These are phyloP conservation scores for Solea senegalensis DNA, from an alignment of 2,113 vertebrate genomes.

Conservation along the genomic window DNA sequence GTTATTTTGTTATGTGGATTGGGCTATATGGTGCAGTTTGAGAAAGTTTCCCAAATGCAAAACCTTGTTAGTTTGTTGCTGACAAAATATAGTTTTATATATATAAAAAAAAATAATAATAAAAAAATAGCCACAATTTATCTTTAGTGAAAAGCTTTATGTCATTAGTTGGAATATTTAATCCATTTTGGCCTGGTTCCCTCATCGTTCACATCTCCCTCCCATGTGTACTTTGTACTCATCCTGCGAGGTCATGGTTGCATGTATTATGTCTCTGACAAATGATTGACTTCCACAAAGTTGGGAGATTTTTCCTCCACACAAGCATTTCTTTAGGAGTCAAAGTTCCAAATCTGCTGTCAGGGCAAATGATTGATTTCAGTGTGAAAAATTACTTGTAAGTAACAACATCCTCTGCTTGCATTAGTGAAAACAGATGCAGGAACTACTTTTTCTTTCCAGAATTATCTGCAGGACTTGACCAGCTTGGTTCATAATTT, in stretches of 20 bases:
- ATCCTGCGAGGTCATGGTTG: constrained; percentile 28
- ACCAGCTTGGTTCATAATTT: constrained; percentile 85
- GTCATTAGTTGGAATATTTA: constrained; percentile 31
- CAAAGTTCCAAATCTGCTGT: constrained; percentile 79
- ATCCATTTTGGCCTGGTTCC: constrained; percentile 34
- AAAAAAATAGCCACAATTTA: neutral
- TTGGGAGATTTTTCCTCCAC: constrained; percentile 22
- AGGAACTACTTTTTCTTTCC: constrained; percentile 76
- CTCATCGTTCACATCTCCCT: constrained; percentile 22
- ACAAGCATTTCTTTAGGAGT: constrained; percentile 61
- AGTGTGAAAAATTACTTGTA: constrained; percentile 88
- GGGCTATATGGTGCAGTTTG: constrained; percentile 51
- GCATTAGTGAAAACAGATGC: constrained; percentile 86
- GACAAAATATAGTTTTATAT: neutral
- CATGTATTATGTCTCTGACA: constrained; percentile 50
- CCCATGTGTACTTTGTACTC: constrained; percentile 17
- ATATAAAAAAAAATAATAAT: too few species aligned
- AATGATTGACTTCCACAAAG: constrained; percentile 58
- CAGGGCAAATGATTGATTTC: constrained; percentile 88
- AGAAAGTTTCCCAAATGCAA: constrained; percentile 50
- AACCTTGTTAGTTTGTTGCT: constrained; percentile 8
- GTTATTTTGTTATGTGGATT: constrained; percentile 42
- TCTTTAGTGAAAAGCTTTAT: constrained; percentile 10
- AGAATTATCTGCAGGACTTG: constrained; percentile 84
- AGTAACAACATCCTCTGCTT: constrained; percentile 87